Percentiles rank a stretch among this genome's conserved stretches.
phyloP scores from a whole-genome alignment of 2,888 invertebrate genomes.

The Brachyptera putata region DNA sequence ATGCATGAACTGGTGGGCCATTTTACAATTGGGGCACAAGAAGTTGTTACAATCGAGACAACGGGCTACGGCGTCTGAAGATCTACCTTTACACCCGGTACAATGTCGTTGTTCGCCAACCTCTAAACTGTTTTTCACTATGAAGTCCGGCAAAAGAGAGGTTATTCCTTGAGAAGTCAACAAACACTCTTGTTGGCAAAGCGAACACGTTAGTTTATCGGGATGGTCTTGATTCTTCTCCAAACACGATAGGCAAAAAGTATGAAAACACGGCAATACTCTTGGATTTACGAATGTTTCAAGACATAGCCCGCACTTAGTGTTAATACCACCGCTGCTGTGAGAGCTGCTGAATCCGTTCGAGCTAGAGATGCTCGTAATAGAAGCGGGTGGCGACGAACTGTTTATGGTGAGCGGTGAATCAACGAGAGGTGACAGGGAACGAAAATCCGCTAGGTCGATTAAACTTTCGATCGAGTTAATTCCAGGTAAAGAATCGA shows the following conservation, averaged over 20 bases:
- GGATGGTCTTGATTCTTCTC: conserved; percentile 65
- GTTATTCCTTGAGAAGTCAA: conserved; percentile 55
- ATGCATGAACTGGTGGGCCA: conserved; percentile 99
- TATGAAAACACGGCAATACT: conserved; percentile 77
- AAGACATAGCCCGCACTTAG: conserved; percentile 64
- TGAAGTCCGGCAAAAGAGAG: conserved; percentile 64
- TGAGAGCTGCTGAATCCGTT: conserved; percentile 28
- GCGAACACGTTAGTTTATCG: conserved; percentile 72
- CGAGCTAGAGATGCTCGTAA: conserved; percentile 24
- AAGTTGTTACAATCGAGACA: conserved; percentile 96
- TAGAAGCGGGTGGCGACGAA: conserved; percentile 45
- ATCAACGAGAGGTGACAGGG: conserved; percentile 50
- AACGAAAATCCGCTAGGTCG: conserved; percentile 74
- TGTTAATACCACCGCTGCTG: conserved; percentile 28
- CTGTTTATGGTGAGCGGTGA: conserved; percentile 80
- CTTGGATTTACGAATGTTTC: conserved; percentile 71
- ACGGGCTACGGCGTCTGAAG: conserved; percentile 90
- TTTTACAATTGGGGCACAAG: conserved; percentile 94
- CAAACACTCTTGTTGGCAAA: conserved; percentile 54
- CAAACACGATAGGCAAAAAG: conserved; percentile 77
- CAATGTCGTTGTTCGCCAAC: conserved; percentile 62
- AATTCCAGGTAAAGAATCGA: conserved; percentile 87
- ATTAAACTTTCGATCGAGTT: conserved; percentile 85
- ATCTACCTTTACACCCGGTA: conserved; percentile 94
- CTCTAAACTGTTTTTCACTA: conserved; percentile 48